These are phyloP conservation scores for Geophilus truncorum DNA, from an alignment of 2,888 invertebrate genomes.

Conservation along the genomic window DNA sequence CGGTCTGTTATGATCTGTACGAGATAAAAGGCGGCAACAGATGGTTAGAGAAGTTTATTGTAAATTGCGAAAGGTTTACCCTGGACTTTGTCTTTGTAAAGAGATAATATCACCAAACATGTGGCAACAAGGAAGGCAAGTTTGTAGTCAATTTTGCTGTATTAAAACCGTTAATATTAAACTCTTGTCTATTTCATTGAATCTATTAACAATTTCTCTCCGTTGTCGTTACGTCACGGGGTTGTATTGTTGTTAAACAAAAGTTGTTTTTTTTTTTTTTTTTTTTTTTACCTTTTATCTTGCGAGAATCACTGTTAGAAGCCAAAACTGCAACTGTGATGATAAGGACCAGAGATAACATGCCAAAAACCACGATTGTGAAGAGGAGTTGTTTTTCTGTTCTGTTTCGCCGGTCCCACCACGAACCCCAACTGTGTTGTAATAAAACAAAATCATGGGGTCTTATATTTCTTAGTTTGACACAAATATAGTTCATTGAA, in stretches of 20 bases:
- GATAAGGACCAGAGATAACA: not conserved
- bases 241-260: not conserved
- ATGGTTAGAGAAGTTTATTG: not conserved
- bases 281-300: no score
- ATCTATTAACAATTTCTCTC: not conserved
- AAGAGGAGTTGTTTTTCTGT: not conserved
- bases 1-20: no score
- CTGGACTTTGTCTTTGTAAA: not conserved
- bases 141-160: not conserved
- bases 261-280: no score
- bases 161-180: not conserved
- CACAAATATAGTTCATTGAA: not conserved
- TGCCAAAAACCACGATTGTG: not conserved
- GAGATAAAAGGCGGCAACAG: not conserved
- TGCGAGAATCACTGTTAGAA: not conserved
- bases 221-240: no score
- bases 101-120: not conserved
- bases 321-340: not conserved
- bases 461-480: no score
- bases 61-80: not conserved
- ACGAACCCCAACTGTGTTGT: not conserved
- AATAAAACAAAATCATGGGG: no score
- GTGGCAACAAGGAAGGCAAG: not conserved
- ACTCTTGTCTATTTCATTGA: not conserved
- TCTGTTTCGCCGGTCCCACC: not conserved